Conservation (phyloP, 2,888 invertebrate species). For the Tachina fera region DNA sequence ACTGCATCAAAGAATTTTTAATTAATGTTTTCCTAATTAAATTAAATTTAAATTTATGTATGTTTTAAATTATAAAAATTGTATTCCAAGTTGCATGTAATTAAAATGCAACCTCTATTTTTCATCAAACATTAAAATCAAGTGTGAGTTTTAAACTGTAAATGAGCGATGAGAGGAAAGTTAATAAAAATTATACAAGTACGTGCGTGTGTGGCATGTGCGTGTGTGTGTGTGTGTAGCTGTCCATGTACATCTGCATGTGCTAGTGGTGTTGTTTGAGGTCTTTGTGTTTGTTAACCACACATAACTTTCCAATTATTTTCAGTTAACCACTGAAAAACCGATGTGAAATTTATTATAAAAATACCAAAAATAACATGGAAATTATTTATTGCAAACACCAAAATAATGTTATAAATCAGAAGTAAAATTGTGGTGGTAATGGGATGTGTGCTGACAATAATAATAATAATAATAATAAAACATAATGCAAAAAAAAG, state of each 20-base stretch:
- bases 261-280: constrained; percentile 31
- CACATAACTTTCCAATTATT: constrained; percentile 71
- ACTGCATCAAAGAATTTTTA: background rate
- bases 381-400: constrained; percentile 65
- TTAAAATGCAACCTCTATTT: constrained; percentile 37
- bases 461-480: background rate
- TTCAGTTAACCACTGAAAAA: constrained; percentile 68
- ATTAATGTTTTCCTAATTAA: constrained; percentile 28
- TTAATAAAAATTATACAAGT: background rate
- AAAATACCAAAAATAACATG: constrained; percentile 67
- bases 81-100: constrained; percentile 19
- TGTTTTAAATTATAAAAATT: constrained; percentile 13
- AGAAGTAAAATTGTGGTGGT: constrained; percentile 27
- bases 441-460: constrained; percentile 2
- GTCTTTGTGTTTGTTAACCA: constrained; percentile 63
- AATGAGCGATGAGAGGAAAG: constrained; percentile 26
- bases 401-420: constrained; percentile 48
- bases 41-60: constrained; percentile 1
- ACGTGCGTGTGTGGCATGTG: background rate
- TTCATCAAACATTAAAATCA: constrained; percentile 53
- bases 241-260: constrained; percentile 5
- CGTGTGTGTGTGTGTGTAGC: constrained; percentile 7
- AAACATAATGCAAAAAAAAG: background rate
- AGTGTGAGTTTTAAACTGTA: constrained; percentile 29
- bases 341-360: constrained; percentile 69